Conservation (phyloP, 92 coral and sea anemone species). For the Actinernus sp. region DNA sequence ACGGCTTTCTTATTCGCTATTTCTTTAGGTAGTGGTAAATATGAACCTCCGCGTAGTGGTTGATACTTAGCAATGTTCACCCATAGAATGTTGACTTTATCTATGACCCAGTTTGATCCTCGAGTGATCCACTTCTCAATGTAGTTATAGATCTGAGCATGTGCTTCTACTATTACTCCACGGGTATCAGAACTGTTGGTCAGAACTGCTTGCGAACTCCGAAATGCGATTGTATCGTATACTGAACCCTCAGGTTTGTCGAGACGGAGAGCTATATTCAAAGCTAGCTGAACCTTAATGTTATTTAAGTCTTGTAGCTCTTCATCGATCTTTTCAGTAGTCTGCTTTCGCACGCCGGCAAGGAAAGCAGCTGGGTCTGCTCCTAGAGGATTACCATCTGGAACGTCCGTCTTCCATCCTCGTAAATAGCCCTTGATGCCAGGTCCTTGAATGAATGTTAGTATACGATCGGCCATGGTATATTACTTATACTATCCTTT, state of each 20-base stretch:
- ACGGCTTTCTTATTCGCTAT: constrained; percentile 1
- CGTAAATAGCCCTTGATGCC: background rate
- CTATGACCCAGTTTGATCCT: constrained; percentile 5
- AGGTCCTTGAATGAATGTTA: too few relatives aligned
- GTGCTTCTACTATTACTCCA: background rate
- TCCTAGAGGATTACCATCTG: background rate
- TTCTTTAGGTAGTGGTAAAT: background rate
- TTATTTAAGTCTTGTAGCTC: background rate
- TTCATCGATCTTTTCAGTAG: background rate
- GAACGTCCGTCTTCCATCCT: constrained; percentile 1
- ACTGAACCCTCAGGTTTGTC: background rate
- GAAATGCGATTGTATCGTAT: background rate
- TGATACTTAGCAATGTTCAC: background rate
- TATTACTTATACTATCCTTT: too few relatives aligned
- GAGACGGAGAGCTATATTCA: background rate
- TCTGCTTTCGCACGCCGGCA: background rate
- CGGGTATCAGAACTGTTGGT: background rate
- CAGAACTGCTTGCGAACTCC: background rate
- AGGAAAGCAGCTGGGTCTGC: background rate
- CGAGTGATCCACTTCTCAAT: background rate
- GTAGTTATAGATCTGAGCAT: background rate
- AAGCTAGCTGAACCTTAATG: background rate
- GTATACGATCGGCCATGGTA: too few relatives aligned
- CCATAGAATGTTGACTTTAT: background rate
- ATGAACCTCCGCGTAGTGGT: background rate